Evolutionary conservation across 2,113 vertebrate genomes (phyloP).

Genomic region (Rhea pennata): DNA sequence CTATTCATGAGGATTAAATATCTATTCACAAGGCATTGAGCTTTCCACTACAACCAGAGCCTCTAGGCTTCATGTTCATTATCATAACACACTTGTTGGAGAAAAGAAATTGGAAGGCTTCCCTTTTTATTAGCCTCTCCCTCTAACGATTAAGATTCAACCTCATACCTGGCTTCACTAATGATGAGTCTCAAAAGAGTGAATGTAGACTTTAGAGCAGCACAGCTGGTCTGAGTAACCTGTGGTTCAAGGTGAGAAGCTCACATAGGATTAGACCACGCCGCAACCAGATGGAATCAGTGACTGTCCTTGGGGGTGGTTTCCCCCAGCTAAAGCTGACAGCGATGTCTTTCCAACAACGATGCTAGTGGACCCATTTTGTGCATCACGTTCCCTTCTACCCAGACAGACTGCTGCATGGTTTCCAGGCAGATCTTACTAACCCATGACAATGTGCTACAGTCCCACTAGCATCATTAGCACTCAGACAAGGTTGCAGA

Average conservation of each 20-base stretch:
- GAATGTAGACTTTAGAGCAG: constrained; percentile 17
- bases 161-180: constrained; percentile 34
- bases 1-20: constrained; percentile 55
- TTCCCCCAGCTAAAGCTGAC: not conserved
- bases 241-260: constrained; percentile 33
- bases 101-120: constrained; percentile 10
- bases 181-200: constrained; percentile 21
- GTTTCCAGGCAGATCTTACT: not conserved
- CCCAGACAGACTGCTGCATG: not conserved
- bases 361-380: not conserved
- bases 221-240: not conserved
- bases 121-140: constrained; percentile 21
- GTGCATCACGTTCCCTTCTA: not conserved
- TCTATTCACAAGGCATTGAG: constrained; percentile 9
- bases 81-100: constrained; percentile 16
- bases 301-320: not conserved
- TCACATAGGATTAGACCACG: not conserved
- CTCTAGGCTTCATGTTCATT: constrained; percentile 43
- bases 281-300: constrained; percentile 2
- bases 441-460: not conserved
- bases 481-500: not conserved
- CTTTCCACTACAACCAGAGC: constrained; percentile 21
- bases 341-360: not conserved
- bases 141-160: constrained; percentile 40
- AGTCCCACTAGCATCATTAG: not conserved